Percentiles rank a stretch among this genome's conserved stretches.
phyloP scores from a whole-genome alignment of 2,113 vertebrate genomes.

The Gambusia affinis region DNA sequence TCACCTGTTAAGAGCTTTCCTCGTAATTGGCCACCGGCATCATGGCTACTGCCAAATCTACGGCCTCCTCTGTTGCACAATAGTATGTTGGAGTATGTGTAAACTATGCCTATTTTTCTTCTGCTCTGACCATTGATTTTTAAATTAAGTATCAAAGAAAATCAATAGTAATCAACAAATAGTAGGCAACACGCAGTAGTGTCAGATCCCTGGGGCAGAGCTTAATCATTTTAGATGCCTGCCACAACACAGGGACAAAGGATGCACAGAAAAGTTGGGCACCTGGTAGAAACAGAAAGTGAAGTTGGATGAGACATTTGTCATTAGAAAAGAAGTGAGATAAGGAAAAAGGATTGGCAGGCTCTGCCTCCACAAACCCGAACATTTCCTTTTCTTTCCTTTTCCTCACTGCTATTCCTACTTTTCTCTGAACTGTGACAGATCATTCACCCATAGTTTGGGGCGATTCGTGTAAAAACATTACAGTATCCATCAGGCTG shows the following conservation, averaged over 20 bases:
- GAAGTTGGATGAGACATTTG: conserved; percentile 82
- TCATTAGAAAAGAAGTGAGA: conserved; percentile 70
- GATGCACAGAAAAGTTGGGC: conserved; percentile 80
- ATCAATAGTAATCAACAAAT: conserved; percentile 99
- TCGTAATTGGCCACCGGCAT: conserved; percentile 89
- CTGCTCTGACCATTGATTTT: conserved; percentile 92
- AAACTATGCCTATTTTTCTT: conserved; percentile 93
- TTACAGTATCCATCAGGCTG: conserved; percentile 65
- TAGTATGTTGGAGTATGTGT: conserved; percentile 91
- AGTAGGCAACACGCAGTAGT: conserved; percentile 87
- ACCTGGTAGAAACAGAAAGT: conserved; percentile 83
- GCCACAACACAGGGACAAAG: conserved; percentile 84
- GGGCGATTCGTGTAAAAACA: conserved; percentile 67
- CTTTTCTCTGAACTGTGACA: conserved; percentile 44
- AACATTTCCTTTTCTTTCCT: background rate
- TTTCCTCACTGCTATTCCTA: conserved; percentile 15
- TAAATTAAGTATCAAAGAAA: conserved; percentile 98
- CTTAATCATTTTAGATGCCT: conserved; percentile 91
- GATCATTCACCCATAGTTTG: conserved; percentile 45
- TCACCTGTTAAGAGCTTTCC: conserved; percentile 99
- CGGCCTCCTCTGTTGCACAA: conserved; percentile 83
- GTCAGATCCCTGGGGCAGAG: conserved; percentile 85
- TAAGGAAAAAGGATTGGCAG: conserved; percentile 56
- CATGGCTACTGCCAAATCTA: conserved; percentile 84
- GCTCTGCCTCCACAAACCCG: conserved; percentile 48